Conservation (phyloP, 2,797 vertebrate genomes). For the Anguilla megastoma region DNA sequence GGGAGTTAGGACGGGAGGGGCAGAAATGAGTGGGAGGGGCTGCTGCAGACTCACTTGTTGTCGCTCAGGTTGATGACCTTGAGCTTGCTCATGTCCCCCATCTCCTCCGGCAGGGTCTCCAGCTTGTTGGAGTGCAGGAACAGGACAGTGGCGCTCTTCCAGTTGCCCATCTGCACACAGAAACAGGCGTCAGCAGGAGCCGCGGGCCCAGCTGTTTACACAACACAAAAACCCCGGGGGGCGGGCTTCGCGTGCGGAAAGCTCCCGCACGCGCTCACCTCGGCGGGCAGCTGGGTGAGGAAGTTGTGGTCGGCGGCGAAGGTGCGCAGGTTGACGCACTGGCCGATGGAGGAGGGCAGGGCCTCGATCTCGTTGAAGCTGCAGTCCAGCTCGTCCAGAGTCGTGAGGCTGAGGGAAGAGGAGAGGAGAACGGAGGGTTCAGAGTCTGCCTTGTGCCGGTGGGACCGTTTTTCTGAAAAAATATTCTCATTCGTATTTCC, state of each 20-base stretch:
- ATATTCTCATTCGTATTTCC: neutral
- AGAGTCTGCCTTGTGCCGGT: neutral
- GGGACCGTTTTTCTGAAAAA: too few relatives aligned
- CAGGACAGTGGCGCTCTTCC: conserved; percentile 90
- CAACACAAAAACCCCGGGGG: neutral
- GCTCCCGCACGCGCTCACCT: conserved; percentile 69
- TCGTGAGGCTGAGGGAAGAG: conserved; percentile 71
- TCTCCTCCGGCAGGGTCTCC: conserved; percentile 91
- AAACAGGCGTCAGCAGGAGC: neutral
- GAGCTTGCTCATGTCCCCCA: conserved; percentile 97
- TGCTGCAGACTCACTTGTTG: conserved; percentile 78
- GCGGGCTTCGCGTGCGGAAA: neutral
- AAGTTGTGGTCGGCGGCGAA: conserved; percentile 98
- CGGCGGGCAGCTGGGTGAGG: conserved; percentile 85
- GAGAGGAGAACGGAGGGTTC: neutral
- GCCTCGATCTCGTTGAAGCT: conserved; percentile 97
- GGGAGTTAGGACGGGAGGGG: neutral
- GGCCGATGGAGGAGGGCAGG: conserved; percentile 86
- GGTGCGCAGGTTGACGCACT: conserved; percentile 85
- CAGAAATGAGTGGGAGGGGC: neutral
- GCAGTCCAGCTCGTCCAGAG: conserved; percentile 92
- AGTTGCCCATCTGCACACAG: conserved; percentile 83
- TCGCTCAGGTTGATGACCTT: conserved; percentile 98
- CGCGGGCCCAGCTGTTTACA: neutral
- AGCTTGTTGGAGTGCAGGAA: conserved; percentile 97